Conservation (phyloP, 2,888 invertebrate species). For the Rotaria magnacalcarata region DNA sequence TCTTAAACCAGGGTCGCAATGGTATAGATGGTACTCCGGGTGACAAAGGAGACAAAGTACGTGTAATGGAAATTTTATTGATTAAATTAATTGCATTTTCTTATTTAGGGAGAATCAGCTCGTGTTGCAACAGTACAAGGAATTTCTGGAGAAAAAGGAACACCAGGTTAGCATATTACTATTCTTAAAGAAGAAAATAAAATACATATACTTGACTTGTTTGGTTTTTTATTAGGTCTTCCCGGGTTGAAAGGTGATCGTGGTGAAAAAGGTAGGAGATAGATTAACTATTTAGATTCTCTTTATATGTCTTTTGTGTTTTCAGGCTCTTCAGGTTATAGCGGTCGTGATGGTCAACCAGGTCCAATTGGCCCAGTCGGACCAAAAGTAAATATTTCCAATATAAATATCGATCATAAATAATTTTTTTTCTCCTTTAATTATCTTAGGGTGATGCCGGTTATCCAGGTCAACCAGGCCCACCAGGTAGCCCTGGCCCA, state of each 20-base stretch:
- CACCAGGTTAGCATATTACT: not conserved
- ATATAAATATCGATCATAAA: not conserved
- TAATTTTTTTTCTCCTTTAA: not conserved
- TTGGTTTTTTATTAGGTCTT: slow-evolving; percentile 42
- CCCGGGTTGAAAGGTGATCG: slow-evolving; percentile 47
- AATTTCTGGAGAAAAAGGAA: slow-evolving; percentile 8
- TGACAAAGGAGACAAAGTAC: slow-evolving; percentile 42
- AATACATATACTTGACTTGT: too few species aligned
- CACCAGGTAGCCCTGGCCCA: slow-evolving; percentile 27
- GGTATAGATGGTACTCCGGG: slow-evolving; percentile 43
- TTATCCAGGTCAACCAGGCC: not conserved
- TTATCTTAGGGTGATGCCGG: slow-evolving; percentile 8
- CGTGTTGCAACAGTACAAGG: slow-evolving; percentile 32
- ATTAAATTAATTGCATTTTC: not conserved
- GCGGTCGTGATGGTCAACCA: slow-evolving; percentile 33
- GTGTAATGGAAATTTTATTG: not conserved
- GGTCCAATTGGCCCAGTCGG: not conserved
- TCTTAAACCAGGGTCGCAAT: not conserved
- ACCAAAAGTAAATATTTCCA: not conserved
- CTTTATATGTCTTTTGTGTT: not conserved
- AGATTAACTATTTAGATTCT: not conserved
- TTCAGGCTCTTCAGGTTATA: not conserved
- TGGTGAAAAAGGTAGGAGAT: slow-evolving; percentile 41
- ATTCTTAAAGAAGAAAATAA: not conserved
- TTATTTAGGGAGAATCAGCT: slow-evolving; percentile 15